Conservation (phyloP, 2,888 invertebrate genomes). For the Cheiracanthium punctorium region DNA sequence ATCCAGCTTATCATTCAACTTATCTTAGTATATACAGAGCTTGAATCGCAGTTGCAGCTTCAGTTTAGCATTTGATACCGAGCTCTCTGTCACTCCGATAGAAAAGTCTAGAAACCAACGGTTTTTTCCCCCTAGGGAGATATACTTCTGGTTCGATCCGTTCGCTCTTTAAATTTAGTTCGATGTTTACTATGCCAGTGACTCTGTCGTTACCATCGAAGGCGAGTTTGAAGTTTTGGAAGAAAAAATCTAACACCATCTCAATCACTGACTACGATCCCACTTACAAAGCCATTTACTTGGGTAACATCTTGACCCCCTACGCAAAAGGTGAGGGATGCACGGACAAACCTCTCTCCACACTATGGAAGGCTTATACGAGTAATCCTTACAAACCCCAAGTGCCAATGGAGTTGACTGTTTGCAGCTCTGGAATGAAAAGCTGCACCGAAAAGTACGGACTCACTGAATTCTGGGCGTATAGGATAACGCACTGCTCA, state of each 20-base stretch:
- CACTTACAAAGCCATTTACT: conserved; percentile 94
- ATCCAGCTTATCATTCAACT: not conserved
- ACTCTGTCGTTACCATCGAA: conserved; percentile 45
- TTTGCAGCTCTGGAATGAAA: conserved; percentile 93
- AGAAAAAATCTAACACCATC: conserved; percentile 77
- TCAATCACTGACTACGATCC: conserved; percentile 96
- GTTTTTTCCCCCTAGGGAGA: not conserved
- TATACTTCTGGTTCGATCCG: not conserved
- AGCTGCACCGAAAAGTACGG: conserved; percentile 98
- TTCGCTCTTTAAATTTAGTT: not conserved
- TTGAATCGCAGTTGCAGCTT: not conserved
- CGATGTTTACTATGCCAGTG: conserved; percentile 61
- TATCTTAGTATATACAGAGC: not conserved
- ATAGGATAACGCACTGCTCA: conserved; percentile 95
- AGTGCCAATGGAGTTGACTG: conserved; percentile 94
- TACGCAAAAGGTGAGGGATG: conserved; percentile 90
- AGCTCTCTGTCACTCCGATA: not conserved
- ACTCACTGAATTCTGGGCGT: conserved; percentile 98
- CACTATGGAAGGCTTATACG: conserved; percentile 94
- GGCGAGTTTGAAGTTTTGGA: conserved; percentile 60
- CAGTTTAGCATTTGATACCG: not conserved
- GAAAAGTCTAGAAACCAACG: not conserved
- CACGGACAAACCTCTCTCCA: conserved; percentile 94
- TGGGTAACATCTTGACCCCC: conserved; percentile 98
- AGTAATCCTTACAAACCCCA: conserved; percentile 76